Evolutionary conservation across 2,888 invertebrate genomes (phyloP), one percentile per base, ranked within the genome.

Genomic region (Abrostola triplasia): DNA sequence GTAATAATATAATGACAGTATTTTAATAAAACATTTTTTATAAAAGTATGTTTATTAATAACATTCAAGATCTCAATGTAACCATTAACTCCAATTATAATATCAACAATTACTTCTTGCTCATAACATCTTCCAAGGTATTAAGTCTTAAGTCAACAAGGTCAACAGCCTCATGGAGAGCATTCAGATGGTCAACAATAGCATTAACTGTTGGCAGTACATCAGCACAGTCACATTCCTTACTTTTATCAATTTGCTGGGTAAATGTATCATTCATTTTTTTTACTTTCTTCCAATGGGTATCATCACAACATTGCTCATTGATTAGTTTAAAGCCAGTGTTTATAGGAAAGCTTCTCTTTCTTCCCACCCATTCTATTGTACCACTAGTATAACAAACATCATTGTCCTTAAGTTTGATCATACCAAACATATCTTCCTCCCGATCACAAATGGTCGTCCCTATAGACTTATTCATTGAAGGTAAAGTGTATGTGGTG

Each of bases 121-220:
- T 85, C 57, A 89, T 77, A 76, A 87, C 86, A 74, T 93, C 91
- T 88, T 96, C 96, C 56, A 96, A 80, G 52, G 92, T 91, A 54
- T 91, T 95, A 11, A 96, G 87, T 70, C 95, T 90, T 76, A 95
- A 86, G 76, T 95, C 95, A 56, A 96, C 90, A 59, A 95, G 77
- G 73, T 94, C 91, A n/a, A 96, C 91, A 50, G 95, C 95, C 80
- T 95, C 94, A 80, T 95, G 95, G 9, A 96, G 86, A 11, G 94
- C 94, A 87, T 95, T 95, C 54, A 96, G 87, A 84, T 96, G 95
- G 67, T 95, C 94, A 65, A 94, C 94, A 76, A 96, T 92, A 48
- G 93, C 93, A 91, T 95, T 92, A 0, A 95, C 91, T 66, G 94
- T 94, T 48, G 94, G 94, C 61, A 94, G 75, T 24, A 94, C 89